Percentiles rank a stretch among this genome's conserved stretches.
These are phyloP conservation scores for Spongia lamella DNA, from an alignment of 37 sponge, comb jelly and placozoan genomes.

Conservation along the genomic window DNA sequence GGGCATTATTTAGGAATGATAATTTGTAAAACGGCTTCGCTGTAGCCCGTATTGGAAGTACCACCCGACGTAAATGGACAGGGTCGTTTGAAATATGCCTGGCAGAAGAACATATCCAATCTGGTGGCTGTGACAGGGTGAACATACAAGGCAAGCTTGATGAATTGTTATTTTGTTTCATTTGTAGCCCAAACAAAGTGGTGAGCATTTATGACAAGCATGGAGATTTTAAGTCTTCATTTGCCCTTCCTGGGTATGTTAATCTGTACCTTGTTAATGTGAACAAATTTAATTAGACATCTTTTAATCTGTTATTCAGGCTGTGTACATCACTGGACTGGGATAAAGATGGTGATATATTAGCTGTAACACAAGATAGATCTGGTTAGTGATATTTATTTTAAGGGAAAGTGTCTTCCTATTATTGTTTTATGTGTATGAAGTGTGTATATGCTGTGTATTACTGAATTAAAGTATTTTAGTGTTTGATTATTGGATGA, in stretches of 20 bases:
- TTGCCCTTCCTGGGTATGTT: slow-evolving; percentile 54
- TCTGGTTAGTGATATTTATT: slow-evolving; percentile 46
- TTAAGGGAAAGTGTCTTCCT: too few relatives aligned
- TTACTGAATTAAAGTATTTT: neutral
- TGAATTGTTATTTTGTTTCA: neutral
- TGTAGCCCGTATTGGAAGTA: slow-evolving; percentile 58
- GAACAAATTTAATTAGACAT: neutral
- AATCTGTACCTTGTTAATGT: neutral
- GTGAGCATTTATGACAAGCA: slow-evolving; percentile 85
- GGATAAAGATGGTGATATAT: slow-evolving; percentile 94
- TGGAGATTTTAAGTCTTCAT: slow-evolving; percentile 72
- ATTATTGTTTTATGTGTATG: too few relatives aligned
- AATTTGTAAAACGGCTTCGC: too few relatives aligned
- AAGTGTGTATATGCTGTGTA: too few relatives aligned
- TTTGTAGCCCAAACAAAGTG: slow-evolving; percentile 50
- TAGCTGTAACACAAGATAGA: slow-evolving; percentile 81
- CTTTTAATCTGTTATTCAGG: slow-evolving; percentile 9
- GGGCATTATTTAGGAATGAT: too few relatives aligned
- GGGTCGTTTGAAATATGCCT: slow-evolving; percentile 47
- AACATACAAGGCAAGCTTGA: too few relatives aligned
- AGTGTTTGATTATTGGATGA: neutral
- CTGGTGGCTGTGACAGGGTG: slow-evolving; percentile 72
- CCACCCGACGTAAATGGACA: slow-evolving; percentile 35
- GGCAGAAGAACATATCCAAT: slow-evolving; percentile 72
- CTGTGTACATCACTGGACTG: slow-evolving; percentile 87